Conservation (phyloP, 2,888 invertebrate genomes). For the Lissonota sp. region DNA sequence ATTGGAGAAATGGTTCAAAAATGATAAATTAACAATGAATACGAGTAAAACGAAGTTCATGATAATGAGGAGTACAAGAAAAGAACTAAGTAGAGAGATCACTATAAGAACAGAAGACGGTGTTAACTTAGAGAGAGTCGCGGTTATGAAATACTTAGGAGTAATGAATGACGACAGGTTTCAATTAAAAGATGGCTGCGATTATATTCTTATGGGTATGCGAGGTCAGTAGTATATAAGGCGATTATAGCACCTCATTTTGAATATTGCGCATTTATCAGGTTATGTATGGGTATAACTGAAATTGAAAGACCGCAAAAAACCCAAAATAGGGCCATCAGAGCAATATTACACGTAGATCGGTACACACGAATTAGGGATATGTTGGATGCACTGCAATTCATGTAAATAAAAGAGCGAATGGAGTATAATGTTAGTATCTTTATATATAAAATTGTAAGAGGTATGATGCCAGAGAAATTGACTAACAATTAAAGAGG, state of each 20-base stretch:
- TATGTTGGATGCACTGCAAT: slow-evolving; percentile 37
- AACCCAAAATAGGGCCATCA: slow-evolving; percentile 48
- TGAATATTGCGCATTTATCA: slow-evolving; percentile 26
- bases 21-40: slow-evolving; percentile 11
- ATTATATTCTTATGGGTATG: slow-evolving; percentile 8
- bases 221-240: background rate
- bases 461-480: slow-evolving; percentile 9
- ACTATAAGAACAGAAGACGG: background rate
- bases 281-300: slow-evolving; percentile 15
- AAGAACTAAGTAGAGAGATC: background rate
- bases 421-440: slow-evolving; percentile 39
- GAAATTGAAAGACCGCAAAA: slow-evolving; percentile 24
- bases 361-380: slow-evolving; percentile 34
- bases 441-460: slow-evolving; percentile 39
- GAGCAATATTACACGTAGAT: slow-evolving; percentile 32
- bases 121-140: slow-evolving; percentile 5
- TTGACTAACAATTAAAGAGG: background rate
- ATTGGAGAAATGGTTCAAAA: background rate
- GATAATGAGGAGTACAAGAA: background rate
- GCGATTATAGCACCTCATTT: slow-evolving; percentile 1
- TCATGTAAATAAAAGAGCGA: slow-evolving; percentile 42
- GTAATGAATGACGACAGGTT: slow-evolving; percentile 8
- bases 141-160: slow-evolving; percentile 30
- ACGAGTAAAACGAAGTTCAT: slow-evolving; percentile 3
- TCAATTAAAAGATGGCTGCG: background rate